These are phyloP conservation scores for Tachina fera DNA, from an alignment of 2,888 invertebrate species.

Conservation along the genomic window DNA sequence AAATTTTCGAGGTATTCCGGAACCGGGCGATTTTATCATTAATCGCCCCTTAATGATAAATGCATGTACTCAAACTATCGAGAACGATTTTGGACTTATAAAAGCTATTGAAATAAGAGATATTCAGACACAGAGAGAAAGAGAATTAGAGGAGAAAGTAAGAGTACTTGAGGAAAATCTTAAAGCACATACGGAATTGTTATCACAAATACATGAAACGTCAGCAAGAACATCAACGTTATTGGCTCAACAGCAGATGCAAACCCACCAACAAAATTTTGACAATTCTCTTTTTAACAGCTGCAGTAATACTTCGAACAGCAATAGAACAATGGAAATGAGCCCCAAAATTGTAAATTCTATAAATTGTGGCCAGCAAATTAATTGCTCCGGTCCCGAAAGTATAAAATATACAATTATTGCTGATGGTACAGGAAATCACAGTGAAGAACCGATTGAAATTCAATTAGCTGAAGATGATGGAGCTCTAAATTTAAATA, in stretches of 20 bases:
- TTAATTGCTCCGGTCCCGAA: slow-evolving; percentile 39
- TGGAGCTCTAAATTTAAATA: slow-evolving; percentile 76
- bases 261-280: slow-evolving; percentile 12
- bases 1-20: slow-evolving; percentile 1
- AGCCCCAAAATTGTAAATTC: slow-evolving; percentile 34
- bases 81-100: slow-evolving; percentile 74
- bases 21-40: slow-evolving; percentile 20
- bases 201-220: slow-evolving; percentile 76
- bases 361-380: slow-evolving; percentile 61
- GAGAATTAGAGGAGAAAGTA: slow-evolving; percentile 75
- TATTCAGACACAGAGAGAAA: slow-evolving; percentile 71
- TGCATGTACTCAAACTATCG: slow-evolving; percentile 78
- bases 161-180: slow-evolving; percentile 76
- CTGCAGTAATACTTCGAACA: slow-evolving; percentile 34
- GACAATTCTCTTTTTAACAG: neutral
- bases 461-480: slow-evolving; percentile 77
- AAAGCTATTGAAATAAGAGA: slow-evolving; percentile 64
- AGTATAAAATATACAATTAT: slow-evolving; percentile 78
- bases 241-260: slow-evolving; percentile 40
- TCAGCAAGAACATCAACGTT: slow-evolving; percentile 52
- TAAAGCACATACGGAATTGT: slow-evolving; percentile 75
- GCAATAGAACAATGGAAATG: slow-evolving; percentile 36
- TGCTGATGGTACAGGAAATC: slow-evolving; percentile 72
- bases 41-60: slow-evolving; percentile 73
- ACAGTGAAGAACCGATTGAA: slow-evolving; percentile 76